Evolutionary conservation across 2,888 invertebrate species (phyloP), one percentile per base, ranked within the genome.

Genomic region (Acanthococcus lagerstroemiae): DNA sequence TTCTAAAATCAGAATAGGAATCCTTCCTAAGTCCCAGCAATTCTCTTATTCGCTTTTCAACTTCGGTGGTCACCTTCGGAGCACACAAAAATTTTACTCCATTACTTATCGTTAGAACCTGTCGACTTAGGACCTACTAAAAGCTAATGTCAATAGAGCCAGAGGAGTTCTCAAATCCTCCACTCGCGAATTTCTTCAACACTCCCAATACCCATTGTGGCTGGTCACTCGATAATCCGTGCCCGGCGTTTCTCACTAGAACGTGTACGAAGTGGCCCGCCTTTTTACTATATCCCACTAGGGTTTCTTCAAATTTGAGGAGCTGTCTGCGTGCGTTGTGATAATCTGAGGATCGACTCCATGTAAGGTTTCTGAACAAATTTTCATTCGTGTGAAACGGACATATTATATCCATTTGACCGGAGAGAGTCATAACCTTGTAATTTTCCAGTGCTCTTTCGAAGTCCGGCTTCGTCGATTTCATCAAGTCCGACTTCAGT

Each of bases 351-450:
- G 84, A 78, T 2, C 81, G 83, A 21, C 78, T 80, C 77, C 90
- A 91, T 55, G 84, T 80, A 1, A 90, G 78, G 63, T 83, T 80
- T 22, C 27, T 5, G 25, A 56, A 22, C 19, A 66, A 17, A 12
- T 66, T 50, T 19, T 56, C 56, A 17, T 56, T 74, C 74, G 69
- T 77, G 76, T 0, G 79, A 76, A 90, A 90, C 0, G 91, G 90
- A 0, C 93, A 88, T 69, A 94, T 90, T n/a, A 95, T 87, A 75
- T 95, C 95, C 69, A 95, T 75, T 74, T 95, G 93, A 0, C 95
- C 95, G 74, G 86, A 92, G 75, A 93, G 95, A 68, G 93, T 81
- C 55, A 93, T 80, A 7, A 91, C 83, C 74, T 81, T 79, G 72
- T 87, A 88, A 48, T 69, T 46, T 46, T 83, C 79, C 0, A 88